A percentile compares a stretch with the other conserved stretches of the same genome.
Evolutionary conservation across 53 echinoderm and acorn worm genomes (phyloP).

Genomic region (Apostichopus leukothele): DNA sequence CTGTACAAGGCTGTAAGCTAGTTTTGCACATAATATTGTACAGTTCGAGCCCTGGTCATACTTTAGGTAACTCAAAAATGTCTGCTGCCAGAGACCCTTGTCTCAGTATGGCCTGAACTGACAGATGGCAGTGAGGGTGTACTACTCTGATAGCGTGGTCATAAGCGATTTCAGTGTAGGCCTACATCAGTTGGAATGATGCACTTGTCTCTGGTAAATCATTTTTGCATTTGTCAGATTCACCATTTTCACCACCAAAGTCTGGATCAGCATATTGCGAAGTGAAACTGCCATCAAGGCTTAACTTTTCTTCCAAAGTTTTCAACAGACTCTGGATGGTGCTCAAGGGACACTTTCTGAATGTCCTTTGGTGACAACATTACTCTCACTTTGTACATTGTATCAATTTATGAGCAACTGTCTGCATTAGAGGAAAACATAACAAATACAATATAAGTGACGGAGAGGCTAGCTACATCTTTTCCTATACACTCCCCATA

Average conservation of each 20-base stretch:
- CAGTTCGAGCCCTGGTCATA: constrained; percentile 22
- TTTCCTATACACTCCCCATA: neutral
- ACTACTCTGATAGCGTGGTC: too few species aligned
- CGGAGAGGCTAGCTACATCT: neutral
- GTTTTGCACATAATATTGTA: too few species aligned
- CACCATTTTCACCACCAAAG: neutral
- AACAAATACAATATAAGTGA: too few species aligned
- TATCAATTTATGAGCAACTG: neutral
- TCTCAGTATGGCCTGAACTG: neutral
- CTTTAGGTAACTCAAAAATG: constrained; percentile 12
- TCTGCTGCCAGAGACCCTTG: constrained; percentile 17
- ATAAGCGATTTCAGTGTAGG: neutral
- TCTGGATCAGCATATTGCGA: constrained; percentile 1
- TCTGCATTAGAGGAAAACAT: too few species aligned
- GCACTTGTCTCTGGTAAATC: constrained; percentile 6
- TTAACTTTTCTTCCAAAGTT: neutral
- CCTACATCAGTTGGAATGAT: neutral
- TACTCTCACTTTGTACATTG: neutral
- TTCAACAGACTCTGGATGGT: neutral
- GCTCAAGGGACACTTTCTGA: neutral
- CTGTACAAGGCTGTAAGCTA: too few species aligned
- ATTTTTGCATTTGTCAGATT: neutral
- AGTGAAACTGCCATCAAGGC: neutral
- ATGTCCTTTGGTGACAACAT: neutral
- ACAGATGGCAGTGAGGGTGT: neutral